A percentile compares a stretch with the other conserved stretches of the same genome.
Conservation (phyloP, 2,888 invertebrate genomes). For the Phalera bucephala region DNA sequence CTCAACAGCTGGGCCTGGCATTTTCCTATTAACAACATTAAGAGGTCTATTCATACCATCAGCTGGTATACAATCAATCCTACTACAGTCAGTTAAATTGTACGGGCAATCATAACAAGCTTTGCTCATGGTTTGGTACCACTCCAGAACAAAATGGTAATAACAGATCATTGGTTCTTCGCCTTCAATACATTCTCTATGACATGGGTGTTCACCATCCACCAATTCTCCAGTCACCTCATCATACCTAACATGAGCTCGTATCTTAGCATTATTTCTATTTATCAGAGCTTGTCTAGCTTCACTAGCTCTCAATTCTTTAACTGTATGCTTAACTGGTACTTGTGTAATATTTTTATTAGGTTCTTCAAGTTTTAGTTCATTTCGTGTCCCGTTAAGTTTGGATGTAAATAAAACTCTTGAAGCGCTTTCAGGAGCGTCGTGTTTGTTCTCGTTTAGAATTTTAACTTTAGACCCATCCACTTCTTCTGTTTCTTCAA, state of each 20-base stretch:
- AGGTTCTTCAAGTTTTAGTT: slow-evolving; percentile 37
- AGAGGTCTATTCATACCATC: slow-evolving; percentile 91
- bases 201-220: slow-evolving; percentile 83
- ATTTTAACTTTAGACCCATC: slow-evolving; percentile 30
- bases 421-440: slow-evolving; percentile 57
- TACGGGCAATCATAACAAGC: slow-evolving; percentile 93
- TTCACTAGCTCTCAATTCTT: slow-evolving; percentile 37
- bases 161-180: slow-evolving; percentile 86
- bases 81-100: slow-evolving; percentile 88
- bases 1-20: slow-evolving; percentile 94
- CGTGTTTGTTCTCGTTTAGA: slow-evolving; percentile 39
- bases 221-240: slow-evolving; percentile 72
- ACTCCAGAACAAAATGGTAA: slow-evolving; percentile 90
- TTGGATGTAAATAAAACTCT: slow-evolving; percentile 54
- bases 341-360: slow-evolving; percentile 33
- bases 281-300: slow-evolving; percentile 21
- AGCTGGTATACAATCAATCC: slow-evolving; percentile 91
- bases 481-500: slow-evolving; percentile 11
- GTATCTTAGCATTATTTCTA: slow-evolving; percentile 49
- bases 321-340: slow-evolving; percentile 35
- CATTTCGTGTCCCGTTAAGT: slow-evolving; percentile 45
- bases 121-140: slow-evolving; percentile 93
- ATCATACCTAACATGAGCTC: slow-evolving; percentile 64
- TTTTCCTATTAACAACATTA: slow-evolving; percentile 91
- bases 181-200: slow-evolving; percentile 84